Percentiles rank a stretch among this genome's conserved stretches.
Evolutionary conservation across 2,113 vertebrate genomes (phyloP).

Genomic region (Pavo muticus): DNA sequence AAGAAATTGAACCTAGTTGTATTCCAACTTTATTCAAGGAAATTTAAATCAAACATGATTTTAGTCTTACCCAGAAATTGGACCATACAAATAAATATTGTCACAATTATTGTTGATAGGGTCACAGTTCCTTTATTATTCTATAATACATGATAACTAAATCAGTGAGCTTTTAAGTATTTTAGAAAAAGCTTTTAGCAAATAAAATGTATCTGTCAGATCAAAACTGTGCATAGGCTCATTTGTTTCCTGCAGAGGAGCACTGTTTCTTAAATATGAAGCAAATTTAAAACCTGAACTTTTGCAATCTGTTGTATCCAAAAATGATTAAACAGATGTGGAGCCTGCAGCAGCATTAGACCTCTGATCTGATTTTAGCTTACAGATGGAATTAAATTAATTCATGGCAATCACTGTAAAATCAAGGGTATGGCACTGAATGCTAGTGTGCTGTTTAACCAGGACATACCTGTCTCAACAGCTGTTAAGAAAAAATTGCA

Average conservation of each 20-base stretch:
- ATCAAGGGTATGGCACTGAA: constrained; percentile 67
- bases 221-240: background rate
- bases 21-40: constrained; percentile 1
- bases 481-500: constrained; percentile 63
- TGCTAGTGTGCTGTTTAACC: constrained; percentile 57
- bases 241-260: background rate
- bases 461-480: constrained; percentile 64
- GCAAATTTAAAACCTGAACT: constrained; percentile 76
- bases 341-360: constrained; percentile 76
- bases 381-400: constrained; percentile 79
- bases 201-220: background rate
- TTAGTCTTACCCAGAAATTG: background rate
- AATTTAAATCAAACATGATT: background rate
- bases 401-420: constrained; percentile 73
- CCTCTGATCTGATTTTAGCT: constrained; percentile 81
- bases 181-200: constrained; percentile 12
- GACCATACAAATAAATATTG: background rate
- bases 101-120: background rate
- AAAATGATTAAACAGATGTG: constrained; percentile 81
- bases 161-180: background rate
- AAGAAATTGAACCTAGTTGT: background rate
- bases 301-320: constrained; percentile 73
- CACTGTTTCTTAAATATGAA: constrained; percentile 70
- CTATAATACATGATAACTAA: background rate
- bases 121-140: constrained; percentile 7